Percentiles rank a stretch among this genome's conserved stretches.
Evolutionary conservation across 2,888 invertebrate genomes (phyloP).

Genomic region (Drosophila kuntzei): DNA sequence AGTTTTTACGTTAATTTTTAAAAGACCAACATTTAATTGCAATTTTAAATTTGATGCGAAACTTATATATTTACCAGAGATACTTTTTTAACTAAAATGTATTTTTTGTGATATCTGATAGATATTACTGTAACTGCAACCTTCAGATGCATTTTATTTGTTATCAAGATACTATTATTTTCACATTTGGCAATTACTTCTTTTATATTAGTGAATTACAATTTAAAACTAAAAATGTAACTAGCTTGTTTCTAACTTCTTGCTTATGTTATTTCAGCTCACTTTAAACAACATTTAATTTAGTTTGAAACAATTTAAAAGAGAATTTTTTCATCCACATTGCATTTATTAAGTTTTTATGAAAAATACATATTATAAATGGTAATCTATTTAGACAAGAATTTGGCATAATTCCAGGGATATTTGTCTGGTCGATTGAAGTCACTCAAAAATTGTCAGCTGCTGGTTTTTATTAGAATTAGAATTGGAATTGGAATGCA

Average conservation of each 20-base stretch:
- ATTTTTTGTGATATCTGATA: not conserved
- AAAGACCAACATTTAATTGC: no score
- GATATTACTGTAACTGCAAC: not conserved
- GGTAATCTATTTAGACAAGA: not conserved
- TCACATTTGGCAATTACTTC: not conserved
- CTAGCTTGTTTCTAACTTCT: no score
- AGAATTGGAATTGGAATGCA: constrained; percentile 2
- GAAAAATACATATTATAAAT: not conserved
- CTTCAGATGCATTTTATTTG: not conserved
- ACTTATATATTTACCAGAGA: not conserved
- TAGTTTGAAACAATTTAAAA: not conserved
- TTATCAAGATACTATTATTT: no score
- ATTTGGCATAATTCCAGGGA: not conserved
- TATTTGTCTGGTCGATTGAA: constrained; percentile 2
- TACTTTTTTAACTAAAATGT: not conserved
- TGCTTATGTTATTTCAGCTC: not conserved
- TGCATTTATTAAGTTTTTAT: not conserved
- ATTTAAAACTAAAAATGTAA: no score
- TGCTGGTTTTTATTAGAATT: constrained; percentile 6
- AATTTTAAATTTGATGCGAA: no score
- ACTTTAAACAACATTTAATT: not conserved
- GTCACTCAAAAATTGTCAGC: constrained; percentile 18
- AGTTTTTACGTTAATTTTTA: not conserved
- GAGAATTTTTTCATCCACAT: not conserved
- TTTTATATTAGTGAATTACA: no score